Percentiles rank a stretch among this genome's conserved stretches.
Evolutionary conservation across 2,113 vertebrate genomes (phyloP).

Genomic region (Lycaon pictus): DNA sequence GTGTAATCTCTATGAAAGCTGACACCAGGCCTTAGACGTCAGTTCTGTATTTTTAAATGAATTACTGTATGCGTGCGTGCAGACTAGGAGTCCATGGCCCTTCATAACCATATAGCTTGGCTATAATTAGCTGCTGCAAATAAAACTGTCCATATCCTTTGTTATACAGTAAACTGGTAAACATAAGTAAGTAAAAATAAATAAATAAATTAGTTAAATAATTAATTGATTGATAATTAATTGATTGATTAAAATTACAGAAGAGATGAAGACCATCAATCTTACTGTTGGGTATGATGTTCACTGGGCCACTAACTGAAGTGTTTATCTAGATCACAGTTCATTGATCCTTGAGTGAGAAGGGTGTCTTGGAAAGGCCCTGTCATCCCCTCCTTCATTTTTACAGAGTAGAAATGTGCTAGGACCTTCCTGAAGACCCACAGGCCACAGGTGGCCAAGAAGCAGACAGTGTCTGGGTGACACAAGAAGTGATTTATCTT

Average conservation of each 20-base stretch:
- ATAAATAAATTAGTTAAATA: not conserved
- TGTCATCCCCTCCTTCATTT: not conserved
- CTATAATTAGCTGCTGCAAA: not conserved
- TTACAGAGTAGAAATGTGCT: not conserved
- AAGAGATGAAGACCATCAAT: not conserved
- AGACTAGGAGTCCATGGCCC: rapidly evolving
- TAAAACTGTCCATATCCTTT: not conserved
- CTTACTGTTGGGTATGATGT: not conserved
- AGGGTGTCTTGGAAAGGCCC: not conserved
- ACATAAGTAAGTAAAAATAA: not conserved
- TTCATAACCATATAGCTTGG: not conserved
- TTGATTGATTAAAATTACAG: not conserved
- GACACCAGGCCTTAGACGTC: not conserved
- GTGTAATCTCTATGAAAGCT: not conserved
- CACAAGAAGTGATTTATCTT: not conserved
- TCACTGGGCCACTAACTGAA: not conserved
- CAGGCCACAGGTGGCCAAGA: not conserved
- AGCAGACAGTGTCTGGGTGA: not conserved
- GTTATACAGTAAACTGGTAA: not conserved
- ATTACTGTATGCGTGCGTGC: not conserved
- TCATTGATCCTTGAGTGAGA: not conserved
- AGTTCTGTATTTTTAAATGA: not conserved
- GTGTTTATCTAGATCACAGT: not conserved
- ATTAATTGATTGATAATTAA: not conserved
- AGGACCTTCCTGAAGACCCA: not conserved